A percentile compares a stretch with the other conserved stretches of the same genome.
Evolutionary conservation across 1,140 invertebrate genomes (phyloP).

Genomic region (Drosophila sp.): DNA sequence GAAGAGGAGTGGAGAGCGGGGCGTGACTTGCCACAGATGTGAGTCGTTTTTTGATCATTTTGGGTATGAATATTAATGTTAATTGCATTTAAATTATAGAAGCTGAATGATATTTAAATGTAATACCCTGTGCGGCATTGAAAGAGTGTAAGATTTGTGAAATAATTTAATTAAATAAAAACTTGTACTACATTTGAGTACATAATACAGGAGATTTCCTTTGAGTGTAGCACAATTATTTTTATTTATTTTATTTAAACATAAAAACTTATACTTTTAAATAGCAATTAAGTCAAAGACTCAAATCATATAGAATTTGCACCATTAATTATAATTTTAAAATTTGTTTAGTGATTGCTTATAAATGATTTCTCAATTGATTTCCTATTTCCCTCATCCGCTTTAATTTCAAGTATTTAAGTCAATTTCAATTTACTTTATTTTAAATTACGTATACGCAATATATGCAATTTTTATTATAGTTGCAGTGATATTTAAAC

Average conservation of each 20-base stretch:
- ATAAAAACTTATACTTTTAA: no score
- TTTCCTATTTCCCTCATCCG: background rate
- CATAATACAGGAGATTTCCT: no score
- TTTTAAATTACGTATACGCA: conserved; percentile 1
- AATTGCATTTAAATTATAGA: conserved; percentile 54
- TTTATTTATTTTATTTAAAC: no score
- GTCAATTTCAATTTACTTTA: background rate
- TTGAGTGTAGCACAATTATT: no score
- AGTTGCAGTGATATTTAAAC: conserved; percentile 32
- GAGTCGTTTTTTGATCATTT: background rate
- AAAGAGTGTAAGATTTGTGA: background rate
- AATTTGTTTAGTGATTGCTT: background rate
- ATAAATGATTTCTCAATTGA: background rate
- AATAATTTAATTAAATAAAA: no score
- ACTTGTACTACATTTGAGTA: no score
- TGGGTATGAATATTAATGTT: conserved; percentile 70
- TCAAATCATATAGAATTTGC: no score
- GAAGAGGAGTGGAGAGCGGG: background rate
- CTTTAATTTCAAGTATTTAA: background rate
- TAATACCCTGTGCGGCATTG: conserved; percentile 9
- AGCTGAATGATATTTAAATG: conserved; percentile 63
- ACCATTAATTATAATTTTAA: no score
- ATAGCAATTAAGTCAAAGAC: no score
- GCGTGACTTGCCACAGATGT: background rate
- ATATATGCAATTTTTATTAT: conserved; percentile 10